Base-by-base conservation (phyloP, 2,113 vertebrate genomes). In the Microtus oregoni region DNA sequence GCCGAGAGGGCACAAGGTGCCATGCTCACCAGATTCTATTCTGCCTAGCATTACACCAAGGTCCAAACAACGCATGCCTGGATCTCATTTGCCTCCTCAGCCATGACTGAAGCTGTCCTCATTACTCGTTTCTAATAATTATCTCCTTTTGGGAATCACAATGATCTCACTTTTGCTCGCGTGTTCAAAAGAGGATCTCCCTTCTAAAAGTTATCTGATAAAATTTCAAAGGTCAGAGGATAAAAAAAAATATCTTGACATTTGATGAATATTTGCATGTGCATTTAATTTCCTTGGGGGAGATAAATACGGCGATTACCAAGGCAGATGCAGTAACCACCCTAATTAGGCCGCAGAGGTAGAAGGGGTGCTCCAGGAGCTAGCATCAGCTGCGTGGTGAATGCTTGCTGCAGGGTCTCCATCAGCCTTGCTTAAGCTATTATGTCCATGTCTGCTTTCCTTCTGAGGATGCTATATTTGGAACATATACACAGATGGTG, bases 281-380 rank as follows among this genome's bases (percentile, higher is more conserved):
- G 41, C 79, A 94, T 97, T 97, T 97, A 97, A 98, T 98, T 98
- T 97, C 85, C 96, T 96, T 95, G 92, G 38, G 63, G 12, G 4
- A 86, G 87, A 96, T 95, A 98, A 98, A 93, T 93, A 97, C 44
- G 85, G 94, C 92, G 96, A 92, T 98, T 98, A 96, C 72, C 79
- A 96, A 97, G 98, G 92, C 96, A 98, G 98, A 98, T 97, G 97
- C 47, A 94, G 88, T 96, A 97, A 97, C 98, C 96, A 97, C 94
- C 95, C 75, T 97, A 96, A 97, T 98, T 98, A 98, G 90, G 91
- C 76, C 61, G 91, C 97, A 97, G 96, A 97, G 30, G 85, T 96
- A 82, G 72, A 97, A 96, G 92, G 92, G 67, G 92, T 94, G 89
- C 97, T 97, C 98, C 95, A 96, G 86, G 97, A 90, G 93, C 93